Evolutionary conservation across 1,140 invertebrate species (phyloP).

Genomic region (Lasioglossum albipes): DNA sequence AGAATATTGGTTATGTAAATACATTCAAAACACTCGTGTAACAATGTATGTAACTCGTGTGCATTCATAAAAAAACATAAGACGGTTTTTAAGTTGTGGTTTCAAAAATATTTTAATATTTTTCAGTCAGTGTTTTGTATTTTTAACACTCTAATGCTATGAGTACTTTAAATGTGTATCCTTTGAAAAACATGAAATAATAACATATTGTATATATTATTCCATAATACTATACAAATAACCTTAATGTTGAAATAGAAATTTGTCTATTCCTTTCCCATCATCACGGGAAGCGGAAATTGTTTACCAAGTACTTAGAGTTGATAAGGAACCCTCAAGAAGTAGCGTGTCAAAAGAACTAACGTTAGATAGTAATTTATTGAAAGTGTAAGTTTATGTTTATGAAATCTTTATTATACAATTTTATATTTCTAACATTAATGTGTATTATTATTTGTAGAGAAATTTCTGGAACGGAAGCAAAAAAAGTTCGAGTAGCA

Average conservation of each 20-base stretch:
- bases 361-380: slow-evolving; percentile 80
- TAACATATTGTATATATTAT: neutral
- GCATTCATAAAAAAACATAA: neutral
- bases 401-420: slow-evolving; percentile 35
- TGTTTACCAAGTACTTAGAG: slow-evolving; percentile 86
- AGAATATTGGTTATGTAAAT: neutral
- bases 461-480: slow-evolving; percentile 82
- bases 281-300: slow-evolving; percentile 84
- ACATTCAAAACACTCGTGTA: neutral
- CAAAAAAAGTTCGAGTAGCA: slow-evolving; percentile 85
- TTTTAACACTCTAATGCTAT: slow-evolving; percentile 51
- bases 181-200: slow-evolving; percentile 53
- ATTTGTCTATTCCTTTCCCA: slow-evolving; percentile 83
- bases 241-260: slow-evolving; percentile 53
- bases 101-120: neutral
- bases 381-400: slow-evolving; percentile 83
- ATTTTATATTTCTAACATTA: slow-evolving; percentile 30
- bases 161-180: slow-evolving; percentile 70
- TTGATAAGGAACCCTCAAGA: slow-evolving; percentile 88
- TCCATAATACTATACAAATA: slow-evolving; percentile 4
- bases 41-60: too few relatives aligned
- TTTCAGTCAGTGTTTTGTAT: neutral
- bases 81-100: neutral
- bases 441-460: slow-evolving; percentile 75
- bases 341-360: slow-evolving; percentile 85